Percentiles rank a stretch among this genome's conserved stretches.
These are phyloP conservation scores for Cathartes aura DNA, from an alignment of 2,113 vertebrate species.

Conservation along the genomic window DNA sequence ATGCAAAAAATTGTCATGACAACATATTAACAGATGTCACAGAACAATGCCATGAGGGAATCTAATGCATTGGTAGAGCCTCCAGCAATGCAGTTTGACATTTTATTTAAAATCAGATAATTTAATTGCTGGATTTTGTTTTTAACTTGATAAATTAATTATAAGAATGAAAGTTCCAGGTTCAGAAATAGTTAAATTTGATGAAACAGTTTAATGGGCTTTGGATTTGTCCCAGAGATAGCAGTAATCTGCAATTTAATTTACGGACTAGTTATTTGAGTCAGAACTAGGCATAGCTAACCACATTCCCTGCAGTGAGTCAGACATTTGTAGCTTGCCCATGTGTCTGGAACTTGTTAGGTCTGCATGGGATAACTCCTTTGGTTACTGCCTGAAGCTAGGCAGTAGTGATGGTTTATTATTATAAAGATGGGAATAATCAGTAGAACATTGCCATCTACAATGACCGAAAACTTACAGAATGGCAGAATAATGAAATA, in stretches of 20 bases:
- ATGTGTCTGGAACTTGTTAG: neutral
- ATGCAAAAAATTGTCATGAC: neutral
- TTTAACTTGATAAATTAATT: neutral
- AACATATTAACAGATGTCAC: neutral
- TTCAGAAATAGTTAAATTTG: neutral
- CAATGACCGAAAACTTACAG: neutral
- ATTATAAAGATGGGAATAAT: neutral
- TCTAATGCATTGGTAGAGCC: neutral
- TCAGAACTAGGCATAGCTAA: neutral
- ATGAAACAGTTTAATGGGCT: neutral
- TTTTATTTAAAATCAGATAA: neutral
- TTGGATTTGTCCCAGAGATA: neutral
- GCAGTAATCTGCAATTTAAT: neutral
- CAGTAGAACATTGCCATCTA: neutral
- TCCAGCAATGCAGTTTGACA: neutral
- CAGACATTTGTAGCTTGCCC: neutral
- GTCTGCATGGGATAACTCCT: neutral
- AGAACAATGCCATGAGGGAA: neutral
- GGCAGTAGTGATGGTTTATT: neutral
- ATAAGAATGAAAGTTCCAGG: neutral
- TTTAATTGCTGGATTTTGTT: neutral
- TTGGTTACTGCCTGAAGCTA: neutral
- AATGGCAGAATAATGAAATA: neutral
- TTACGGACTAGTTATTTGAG: neutral
- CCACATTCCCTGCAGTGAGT: neutral